Conservation (phyloP, 1,140 invertebrate species). For the Drosophila pseudoananassae region DNA sequence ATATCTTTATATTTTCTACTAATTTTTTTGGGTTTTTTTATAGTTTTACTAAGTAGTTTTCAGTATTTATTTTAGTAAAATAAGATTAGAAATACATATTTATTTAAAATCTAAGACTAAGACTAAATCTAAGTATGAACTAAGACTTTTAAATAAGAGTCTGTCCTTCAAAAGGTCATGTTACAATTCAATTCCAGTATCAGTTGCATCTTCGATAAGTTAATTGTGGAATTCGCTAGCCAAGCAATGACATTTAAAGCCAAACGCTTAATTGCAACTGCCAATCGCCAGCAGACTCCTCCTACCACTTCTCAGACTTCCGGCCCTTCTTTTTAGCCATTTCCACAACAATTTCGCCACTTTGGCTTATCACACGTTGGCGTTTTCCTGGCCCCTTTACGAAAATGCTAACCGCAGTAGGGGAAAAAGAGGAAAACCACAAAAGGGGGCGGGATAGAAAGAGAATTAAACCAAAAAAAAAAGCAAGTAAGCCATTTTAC, state of each 20-base stretch:
- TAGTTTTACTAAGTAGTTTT: too few species aligned
- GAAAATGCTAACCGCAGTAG: slow-evolving; percentile 28
- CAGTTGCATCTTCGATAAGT: slow-evolving; percentile 8
- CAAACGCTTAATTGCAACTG: slow-evolving; percentile 71
- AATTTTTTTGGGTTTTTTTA: too few species aligned
- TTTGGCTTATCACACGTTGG: slow-evolving; percentile 47
- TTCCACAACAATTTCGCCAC: slow-evolving; percentile 20
- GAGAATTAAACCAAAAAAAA: slow-evolving; percentile 7
- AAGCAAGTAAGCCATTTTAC: slow-evolving; percentile 50
- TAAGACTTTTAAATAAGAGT: too few species aligned
- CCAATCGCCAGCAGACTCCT: slow-evolving; percentile 56
- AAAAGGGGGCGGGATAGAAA: slow-evolving; percentile 5
- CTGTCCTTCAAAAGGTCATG: too few species aligned
- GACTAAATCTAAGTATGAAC: too few species aligned
- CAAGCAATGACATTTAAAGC: slow-evolving; percentile 57
- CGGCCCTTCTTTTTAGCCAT: background rate
- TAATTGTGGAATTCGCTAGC: slow-evolving; percentile 31
- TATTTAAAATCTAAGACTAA: too few species aligned
- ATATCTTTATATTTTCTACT: too few species aligned
- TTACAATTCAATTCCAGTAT: background rate
- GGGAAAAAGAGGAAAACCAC: slow-evolving; percentile 34
- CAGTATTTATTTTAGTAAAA: too few species aligned
- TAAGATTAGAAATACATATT: too few species aligned
- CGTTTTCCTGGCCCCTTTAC: slow-evolving; percentile 15
- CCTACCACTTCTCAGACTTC: background rate